Conservation (phyloP, 1,140 invertebrate genomes). For the Branchinecta lynchi region DNA sequence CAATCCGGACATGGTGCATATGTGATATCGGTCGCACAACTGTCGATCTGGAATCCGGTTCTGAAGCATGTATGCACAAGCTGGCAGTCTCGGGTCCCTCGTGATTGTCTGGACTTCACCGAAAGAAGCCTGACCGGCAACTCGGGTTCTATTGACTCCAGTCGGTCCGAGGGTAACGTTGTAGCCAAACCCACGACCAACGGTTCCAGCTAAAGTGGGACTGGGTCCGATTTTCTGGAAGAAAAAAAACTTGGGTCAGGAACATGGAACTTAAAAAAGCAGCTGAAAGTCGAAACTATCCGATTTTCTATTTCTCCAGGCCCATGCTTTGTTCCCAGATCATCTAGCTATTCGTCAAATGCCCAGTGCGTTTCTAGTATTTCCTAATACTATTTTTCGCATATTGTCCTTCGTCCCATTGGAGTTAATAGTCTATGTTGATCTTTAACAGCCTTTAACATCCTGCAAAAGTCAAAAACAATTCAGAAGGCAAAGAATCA, state of each 20-base stretch:
- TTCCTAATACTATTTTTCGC: too few species aligned
- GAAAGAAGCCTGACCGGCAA: neutral
- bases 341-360: too few species aligned
- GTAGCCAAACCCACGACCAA: neutral
- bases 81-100: neutral
- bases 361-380: too few species aligned
- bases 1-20: slow-evolving; percentile 9
- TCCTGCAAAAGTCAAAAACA: slow-evolving; percentile 7
- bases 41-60: neutral
- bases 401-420: too few species aligned
- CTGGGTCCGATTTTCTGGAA: neutral
- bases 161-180: neutral
- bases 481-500: neutral
- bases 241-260: neutral
- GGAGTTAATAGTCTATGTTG: too few species aligned
- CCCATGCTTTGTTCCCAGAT: too few species aligned
- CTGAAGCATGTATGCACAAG: slow-evolving; percentile 12
- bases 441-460: too few species aligned
- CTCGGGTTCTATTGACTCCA: neutral
- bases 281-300: too few species aligned
- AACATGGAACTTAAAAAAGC: too few species aligned
- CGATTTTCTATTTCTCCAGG: too few species aligned
- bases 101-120: neutral
- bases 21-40: slow-evolving; percentile 10
- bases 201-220: neutral